Conservation (phyloP, 2,888 invertebrate species). For the Caenorhabditis doughertyi region DNA sequence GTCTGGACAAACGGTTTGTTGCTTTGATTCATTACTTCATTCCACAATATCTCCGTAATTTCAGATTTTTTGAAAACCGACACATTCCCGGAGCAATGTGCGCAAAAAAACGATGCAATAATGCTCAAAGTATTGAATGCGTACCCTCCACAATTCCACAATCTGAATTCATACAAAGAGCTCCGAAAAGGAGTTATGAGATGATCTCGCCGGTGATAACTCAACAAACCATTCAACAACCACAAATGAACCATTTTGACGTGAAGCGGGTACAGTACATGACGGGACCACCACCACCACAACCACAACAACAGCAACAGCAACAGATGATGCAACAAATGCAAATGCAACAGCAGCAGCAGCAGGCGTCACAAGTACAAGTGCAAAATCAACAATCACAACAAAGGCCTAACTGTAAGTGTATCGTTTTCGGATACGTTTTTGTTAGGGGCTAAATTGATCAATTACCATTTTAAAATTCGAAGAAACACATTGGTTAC, state of each 20-base stretch:
- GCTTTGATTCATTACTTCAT: neutral
- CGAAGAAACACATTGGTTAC: no score
- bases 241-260: conserved; percentile 67
- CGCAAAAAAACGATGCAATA: conserved; percentile 82
- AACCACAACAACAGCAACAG: no score
- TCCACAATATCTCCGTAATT: neutral
- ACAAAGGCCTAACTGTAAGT: conserved; percentile 55
- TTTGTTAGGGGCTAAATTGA: no score
- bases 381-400: conserved; percentile 45
- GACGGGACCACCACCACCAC: conserved; percentile 52
- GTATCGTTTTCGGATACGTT: neutral
- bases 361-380: conserved; percentile 44
- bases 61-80: conserved; percentile 81
- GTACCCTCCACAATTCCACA: conserved; percentile 33
- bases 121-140: conserved; percentile 80
- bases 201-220: conserved; percentile 32
- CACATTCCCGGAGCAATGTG: conserved; percentile 83
- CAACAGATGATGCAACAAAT: conserved; percentile 51
- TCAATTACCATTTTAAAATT: no score
- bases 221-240: conserved; percentile 9
- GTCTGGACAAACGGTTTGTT: conserved; percentile 79
- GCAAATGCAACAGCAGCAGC: conserved; percentile 57
- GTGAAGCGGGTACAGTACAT: conserved; percentile 74
- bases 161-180: conserved; percentile 40
- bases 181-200: conserved; percentile 73